Percentiles rank a stretch among this genome's conserved stretches.
These are phyloP conservation scores for Alouatta palliata DNA, from an alignment of 2,113 vertebrate genomes.

Conservation along the genomic window DNA sequence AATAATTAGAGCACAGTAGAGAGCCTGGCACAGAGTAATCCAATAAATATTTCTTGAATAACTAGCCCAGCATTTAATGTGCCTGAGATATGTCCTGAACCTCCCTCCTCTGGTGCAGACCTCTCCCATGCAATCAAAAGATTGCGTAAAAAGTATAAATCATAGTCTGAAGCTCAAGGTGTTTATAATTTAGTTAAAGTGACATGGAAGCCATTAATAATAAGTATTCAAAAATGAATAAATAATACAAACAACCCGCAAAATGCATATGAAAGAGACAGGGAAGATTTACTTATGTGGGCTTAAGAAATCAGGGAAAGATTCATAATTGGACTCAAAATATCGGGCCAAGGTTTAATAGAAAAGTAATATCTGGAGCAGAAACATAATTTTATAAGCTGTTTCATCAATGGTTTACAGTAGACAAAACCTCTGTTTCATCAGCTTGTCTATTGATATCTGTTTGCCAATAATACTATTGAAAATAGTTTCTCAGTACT, in stretches of 20 bases:
- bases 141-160: neutral
- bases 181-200: slow-evolving; percentile 36
- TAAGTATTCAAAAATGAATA: neutral
- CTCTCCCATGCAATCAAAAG: neutral
- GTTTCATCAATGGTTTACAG: neutral
- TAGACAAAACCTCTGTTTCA: neutral
- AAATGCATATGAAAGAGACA: neutral
- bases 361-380: neutral
- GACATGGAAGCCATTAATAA: neutral
- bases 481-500: neutral
- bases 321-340: neutral
- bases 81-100: neutral
- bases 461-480: neutral
- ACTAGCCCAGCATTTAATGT: neutral
- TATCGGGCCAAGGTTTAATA: neutral
- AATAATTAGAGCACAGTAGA: neutral
- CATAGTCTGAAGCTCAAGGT: neutral
- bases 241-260: neutral
- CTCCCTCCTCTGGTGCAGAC: neutral
- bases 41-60: neutral
- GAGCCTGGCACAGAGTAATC: neutral
- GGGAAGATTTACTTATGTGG: neutral
- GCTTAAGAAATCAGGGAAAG: neutral
- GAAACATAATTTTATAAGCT: neutral
- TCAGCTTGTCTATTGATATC: neutral